phyloP scores from a whole-genome alignment of 2,888 invertebrate genomes.

The Allophyes oxyacanthae region DNA sequence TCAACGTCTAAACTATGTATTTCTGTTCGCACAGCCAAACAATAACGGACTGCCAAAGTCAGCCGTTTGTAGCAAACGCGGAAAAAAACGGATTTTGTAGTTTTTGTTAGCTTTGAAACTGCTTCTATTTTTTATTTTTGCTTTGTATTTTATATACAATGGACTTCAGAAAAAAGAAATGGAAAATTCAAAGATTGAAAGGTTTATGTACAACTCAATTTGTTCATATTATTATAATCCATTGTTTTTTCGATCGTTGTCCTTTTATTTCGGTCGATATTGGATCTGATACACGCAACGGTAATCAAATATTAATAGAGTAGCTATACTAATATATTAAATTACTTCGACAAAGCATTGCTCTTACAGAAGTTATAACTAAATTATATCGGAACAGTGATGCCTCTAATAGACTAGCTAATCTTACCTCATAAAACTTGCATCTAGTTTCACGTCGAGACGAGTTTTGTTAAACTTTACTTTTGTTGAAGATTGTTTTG shows the following conservation, averaged over 20 bases:
- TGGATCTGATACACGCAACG: constrained; percentile 19
- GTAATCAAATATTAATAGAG: constrained; percentile 33
- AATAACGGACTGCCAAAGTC: constrained; percentile 27
- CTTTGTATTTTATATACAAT: neutral
- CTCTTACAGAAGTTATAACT: constrained; percentile 57
- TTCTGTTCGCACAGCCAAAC: constrained; percentile 22
- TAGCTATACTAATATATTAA: constrained; percentile 49
- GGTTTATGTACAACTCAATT: neutral
- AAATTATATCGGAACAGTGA: constrained; percentile 52
- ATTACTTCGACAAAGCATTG: constrained; percentile 53
- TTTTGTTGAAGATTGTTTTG: constrained; percentile 48
- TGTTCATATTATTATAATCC: neutral
- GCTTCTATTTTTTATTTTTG: constrained; percentile 12
- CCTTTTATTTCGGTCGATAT: neutral
- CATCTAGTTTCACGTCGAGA: constrained; percentile 68
- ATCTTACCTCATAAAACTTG: constrained; percentile 68
- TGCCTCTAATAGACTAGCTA: constrained; percentile 54
- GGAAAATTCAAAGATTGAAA: too few species aligned
- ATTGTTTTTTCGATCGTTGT: neutral
- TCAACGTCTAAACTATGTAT: constrained; percentile 34
- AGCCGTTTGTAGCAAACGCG: constrained; percentile 16
- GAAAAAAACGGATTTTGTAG: constrained; percentile 9
- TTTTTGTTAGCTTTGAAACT: neutral
- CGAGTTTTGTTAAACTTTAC: constrained; percentile 67
- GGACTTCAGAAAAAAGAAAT: too few species aligned